These are phyloP conservation scores for Drosophila tsacasi DNA, from an alignment of 1,140 invertebrate species.

Conservation along the genomic window DNA sequence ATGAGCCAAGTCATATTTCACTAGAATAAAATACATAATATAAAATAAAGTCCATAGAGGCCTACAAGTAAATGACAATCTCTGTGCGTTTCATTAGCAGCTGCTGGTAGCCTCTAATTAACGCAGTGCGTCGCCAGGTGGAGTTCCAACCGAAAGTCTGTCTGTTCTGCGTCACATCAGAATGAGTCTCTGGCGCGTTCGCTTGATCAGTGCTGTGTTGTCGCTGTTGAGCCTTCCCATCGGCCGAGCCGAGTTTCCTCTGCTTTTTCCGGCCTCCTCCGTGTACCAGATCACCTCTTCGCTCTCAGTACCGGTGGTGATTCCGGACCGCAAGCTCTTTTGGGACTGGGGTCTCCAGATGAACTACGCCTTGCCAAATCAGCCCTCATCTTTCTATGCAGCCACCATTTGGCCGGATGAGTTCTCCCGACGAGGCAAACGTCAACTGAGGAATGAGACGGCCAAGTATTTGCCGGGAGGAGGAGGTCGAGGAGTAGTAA, in stretches of 20 bases:
- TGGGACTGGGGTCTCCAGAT: slow-evolving; percentile 76
- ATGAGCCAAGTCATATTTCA: slow-evolving; percentile 59
- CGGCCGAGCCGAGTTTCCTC: slow-evolving; percentile 14
- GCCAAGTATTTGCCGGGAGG: slow-evolving; percentile 51
- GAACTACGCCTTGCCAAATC: slow-evolving; percentile 65
- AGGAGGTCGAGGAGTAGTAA: background rate
- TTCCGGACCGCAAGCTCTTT: slow-evolving; percentile 59
- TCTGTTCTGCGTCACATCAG: slow-evolving; percentile 21
- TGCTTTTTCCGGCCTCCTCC: slow-evolving; percentile 63
- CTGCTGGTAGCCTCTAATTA: slow-evolving; percentile 52
- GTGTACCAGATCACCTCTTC: slow-evolving; percentile 66
- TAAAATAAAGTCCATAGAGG: background rate
- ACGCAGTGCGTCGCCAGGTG: slow-evolving; percentile 19
- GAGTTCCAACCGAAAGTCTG: background rate
- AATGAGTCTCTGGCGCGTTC: slow-evolving; percentile 51
- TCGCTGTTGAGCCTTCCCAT: slow-evolving; percentile 3
- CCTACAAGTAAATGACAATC: slow-evolving; percentile 43
- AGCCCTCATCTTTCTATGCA: slow-evolving; percentile 61
- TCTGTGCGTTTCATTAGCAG: slow-evolving; percentile 64
- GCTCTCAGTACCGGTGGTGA: slow-evolving; percentile 63
- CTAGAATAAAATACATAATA: slow-evolving; percentile 21
- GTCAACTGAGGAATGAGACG: slow-evolving; percentile 54
- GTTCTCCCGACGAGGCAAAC: slow-evolving; percentile 44
- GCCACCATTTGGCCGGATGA: slow-evolving; percentile 67
- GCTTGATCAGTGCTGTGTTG: slow-evolving; percentile 32